Base-by-base conservation (phyloP, 2,797 vertebrate species). In the Decapterus maruadsi region DNA sequence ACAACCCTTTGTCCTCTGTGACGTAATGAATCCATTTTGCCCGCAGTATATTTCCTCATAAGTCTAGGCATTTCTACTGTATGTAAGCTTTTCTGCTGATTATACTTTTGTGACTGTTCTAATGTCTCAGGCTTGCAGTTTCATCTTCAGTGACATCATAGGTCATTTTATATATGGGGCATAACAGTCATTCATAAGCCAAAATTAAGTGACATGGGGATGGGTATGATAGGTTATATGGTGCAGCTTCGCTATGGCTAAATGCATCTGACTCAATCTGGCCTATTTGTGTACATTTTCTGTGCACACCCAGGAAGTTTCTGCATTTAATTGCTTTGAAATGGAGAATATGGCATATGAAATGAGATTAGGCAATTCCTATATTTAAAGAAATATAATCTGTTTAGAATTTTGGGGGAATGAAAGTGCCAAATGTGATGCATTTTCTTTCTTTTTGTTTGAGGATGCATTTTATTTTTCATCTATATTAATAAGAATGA, bases 401-500 rank as follows among this genome's bases (percentile, higher is more conserved):
- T 87, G 77, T 86, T 81, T 72, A 60, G 79, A 82, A 90, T 54
- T 86, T 67, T 42, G 78, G 83, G 93, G 93, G 81, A 75, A 42
- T 95, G 94, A 95, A 96, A 89, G 82, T 93, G 81, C 83, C 88
- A 93, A 91, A 94, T 95, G 93, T 94, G 94, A 96, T 97, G 95
- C 95, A 95, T 96, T 96, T 90, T 90, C 95, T 95, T 96, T 96
- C 94, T 91, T 93, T 97, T 96, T 97, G 96, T 96, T 93, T 91
- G 90, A 94, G 93, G 93, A 92, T 95, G 93, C 90, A 96, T 97
- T 98, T 96, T 96, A 93, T 94, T 97, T 97, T 97, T 95, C 96
- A 98, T 99, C 96, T 99, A 94, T 95, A 99, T 99, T 99, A 98
- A 99, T 99, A 99, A 99, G 97, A 99, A 99, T 99, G 97, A 99